phyloP scores from a whole-genome alignment of 2,113 vertebrate genomes.

The Phoxinus phoxinus region DNA sequence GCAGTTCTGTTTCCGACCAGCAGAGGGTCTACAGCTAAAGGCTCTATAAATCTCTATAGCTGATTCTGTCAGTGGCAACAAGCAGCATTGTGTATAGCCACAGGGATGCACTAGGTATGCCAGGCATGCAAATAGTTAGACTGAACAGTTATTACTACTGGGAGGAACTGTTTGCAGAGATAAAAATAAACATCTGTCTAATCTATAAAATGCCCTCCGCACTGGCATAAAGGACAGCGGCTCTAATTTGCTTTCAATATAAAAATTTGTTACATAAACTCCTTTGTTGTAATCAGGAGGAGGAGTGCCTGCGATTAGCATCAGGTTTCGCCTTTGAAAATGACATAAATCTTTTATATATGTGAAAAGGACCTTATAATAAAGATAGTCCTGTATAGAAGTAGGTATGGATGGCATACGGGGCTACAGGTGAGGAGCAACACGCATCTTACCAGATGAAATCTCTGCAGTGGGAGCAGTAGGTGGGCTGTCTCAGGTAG shows the following conservation, averaged over 20 bases:
- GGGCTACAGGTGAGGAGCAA: neutral
- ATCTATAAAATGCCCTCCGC: neutral
- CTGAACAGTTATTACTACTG: conserved; percentile 28
- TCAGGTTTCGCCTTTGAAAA: neutral
- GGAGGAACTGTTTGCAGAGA: conserved; percentile 1
- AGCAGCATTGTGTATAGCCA: conserved; percentile 36
- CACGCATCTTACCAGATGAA: conserved; percentile 89
- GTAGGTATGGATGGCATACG: neutral
- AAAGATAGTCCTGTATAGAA: neutral
- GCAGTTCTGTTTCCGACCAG: conserved; percentile 29
- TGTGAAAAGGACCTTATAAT: neutral
- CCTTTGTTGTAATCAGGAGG: conserved; percentile 2
- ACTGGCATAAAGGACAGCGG: neutral
- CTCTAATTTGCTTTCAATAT: conserved; percentile 8
- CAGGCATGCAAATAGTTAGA: conserved; percentile 52
- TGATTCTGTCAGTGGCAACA: neutral
- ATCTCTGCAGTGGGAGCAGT: conserved; percentile 97
- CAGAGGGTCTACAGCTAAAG: conserved; percentile 52
- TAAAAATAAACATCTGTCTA: conserved; percentile 36
- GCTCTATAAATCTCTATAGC: neutral
- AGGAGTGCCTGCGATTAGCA: neutral
- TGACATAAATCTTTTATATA: neutral
- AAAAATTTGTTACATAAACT: neutral
- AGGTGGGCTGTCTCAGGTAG: conserved; percentile 96
- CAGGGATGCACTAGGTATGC: conserved; percentile 32